phyloP scores from a whole-genome alignment of 2,888 invertebrate genomes.

The Phrixothrix hirtus region DNA sequence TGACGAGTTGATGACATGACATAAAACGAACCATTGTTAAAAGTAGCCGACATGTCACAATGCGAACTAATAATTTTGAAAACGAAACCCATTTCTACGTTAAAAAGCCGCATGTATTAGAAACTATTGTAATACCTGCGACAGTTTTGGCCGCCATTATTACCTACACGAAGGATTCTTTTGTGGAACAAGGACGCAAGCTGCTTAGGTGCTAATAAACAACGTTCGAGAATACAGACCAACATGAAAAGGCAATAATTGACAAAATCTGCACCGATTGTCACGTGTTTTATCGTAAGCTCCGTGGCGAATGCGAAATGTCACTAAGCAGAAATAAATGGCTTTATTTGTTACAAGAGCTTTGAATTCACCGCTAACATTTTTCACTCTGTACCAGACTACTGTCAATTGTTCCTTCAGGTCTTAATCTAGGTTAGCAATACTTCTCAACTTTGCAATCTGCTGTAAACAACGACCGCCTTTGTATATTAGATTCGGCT shows the following conservation, averaged over 20 bases:
- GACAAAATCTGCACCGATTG: conserved; percentile 48
- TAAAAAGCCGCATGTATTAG: conserved; percentile 30
- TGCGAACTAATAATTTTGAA: conserved; percentile 17
- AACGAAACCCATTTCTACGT: conserved; percentile 24
- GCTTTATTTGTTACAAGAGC: conserved; percentile 49
- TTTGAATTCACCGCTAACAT: conserved; percentile 39
- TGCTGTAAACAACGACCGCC: conserved; percentile 17
- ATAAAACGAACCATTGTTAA: conserved; percentile 28
- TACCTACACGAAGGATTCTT: conserved; percentile 20
- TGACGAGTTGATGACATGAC: conserved; percentile 30
- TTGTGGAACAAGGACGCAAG: conserved; percentile 29
- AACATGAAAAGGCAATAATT: conserved; percentile 46
- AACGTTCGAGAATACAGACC: conserved; percentile 21
- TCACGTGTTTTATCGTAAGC: conserved; percentile 52
- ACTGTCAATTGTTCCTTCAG: conserved; percentile 27
- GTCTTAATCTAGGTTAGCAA: conserved; percentile 29
- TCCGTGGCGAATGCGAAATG: conserved; percentile 56
- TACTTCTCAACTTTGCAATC: conserved; percentile 18
- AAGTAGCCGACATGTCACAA: conserved; percentile 20
- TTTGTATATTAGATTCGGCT: conserved; percentile 9
- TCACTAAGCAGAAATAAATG: conserved; percentile 57
- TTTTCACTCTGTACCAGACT: conserved; percentile 23
- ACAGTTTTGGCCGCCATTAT: conserved; percentile 18
- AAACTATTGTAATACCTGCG: conserved; percentile 23
- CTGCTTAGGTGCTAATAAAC: conserved; percentile 31